phyloP scores from a whole-genome alignment of 2,797 vertebrate species.

The Argyrosomus regius region DNA sequence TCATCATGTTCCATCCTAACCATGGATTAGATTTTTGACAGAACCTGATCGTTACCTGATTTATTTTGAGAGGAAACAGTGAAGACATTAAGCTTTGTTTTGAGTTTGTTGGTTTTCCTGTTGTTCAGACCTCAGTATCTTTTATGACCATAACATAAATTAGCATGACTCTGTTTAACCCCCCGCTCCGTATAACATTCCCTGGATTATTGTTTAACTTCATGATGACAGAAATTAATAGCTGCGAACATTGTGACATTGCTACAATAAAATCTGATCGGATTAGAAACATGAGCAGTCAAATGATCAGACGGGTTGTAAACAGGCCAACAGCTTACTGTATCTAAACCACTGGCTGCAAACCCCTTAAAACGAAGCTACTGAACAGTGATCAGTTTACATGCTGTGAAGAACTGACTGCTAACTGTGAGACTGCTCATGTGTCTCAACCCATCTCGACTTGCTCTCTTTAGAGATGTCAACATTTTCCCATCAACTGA shows the following conservation, averaged over 20 bases:
- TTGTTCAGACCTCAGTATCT: background rate
- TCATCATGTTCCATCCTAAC: background rate
- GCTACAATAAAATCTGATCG: background rate
- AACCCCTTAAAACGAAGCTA: background rate
- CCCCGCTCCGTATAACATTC: background rate
- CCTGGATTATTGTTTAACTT: background rate
- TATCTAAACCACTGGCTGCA: background rate
- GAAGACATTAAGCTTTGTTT: background rate
- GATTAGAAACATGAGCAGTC: background rate
- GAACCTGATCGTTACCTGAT: background rate
- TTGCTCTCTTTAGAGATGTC: background rate
- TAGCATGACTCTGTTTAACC: background rate
- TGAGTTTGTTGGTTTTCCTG: no score
- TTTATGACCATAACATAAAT: background rate
- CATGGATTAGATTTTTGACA: background rate
- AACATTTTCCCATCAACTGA: background rate
- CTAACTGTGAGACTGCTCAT: background rate
- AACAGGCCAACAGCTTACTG: background rate
- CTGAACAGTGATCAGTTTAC: background rate
- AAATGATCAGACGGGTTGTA: background rate
- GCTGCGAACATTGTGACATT: background rate
- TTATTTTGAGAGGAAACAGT: background rate
- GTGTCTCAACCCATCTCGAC: background rate
- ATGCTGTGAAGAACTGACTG: background rate
- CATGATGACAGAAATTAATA: background rate